A percentile compares a stretch with the other conserved stretches of the same genome.
Evolutionary conservation across 2,113 vertebrate genomes (phyloP).

Genomic region (Gallinago jamesoni): DNA sequence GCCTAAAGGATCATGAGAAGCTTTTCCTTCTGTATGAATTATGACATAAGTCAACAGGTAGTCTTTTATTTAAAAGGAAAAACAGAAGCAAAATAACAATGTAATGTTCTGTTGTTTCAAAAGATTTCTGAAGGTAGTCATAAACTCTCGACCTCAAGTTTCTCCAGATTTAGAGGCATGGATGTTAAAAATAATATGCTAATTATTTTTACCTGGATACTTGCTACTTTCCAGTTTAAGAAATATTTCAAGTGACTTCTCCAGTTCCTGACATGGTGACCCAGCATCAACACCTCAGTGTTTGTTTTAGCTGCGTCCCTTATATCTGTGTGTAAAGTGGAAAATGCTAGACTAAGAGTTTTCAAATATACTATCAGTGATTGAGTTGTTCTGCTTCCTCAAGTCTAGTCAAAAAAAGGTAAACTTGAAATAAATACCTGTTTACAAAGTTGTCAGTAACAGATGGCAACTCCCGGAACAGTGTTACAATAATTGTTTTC

Average conservation of each 20-base stretch:
- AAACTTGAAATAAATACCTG: not conserved
- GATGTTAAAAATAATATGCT: not conserved
- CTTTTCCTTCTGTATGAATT: not conserved
- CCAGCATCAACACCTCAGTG: not conserved
- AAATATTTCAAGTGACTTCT: not conserved
- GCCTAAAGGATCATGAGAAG: not conserved
- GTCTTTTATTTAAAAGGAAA: not conserved
- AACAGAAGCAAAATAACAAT: not conserved
- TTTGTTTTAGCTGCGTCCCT: not conserved
- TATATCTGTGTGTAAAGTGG: not conserved
- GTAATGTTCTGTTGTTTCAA: not conserved
- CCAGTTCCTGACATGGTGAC: not conserved
- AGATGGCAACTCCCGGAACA: not conserved
- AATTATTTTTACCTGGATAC: not conserved
- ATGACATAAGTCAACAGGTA: not conserved
- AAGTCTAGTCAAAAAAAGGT: not conserved
- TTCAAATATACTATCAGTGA: not conserved
- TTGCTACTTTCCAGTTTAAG: not conserved
- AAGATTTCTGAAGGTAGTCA: not conserved
- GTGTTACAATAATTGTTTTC: not conserved
- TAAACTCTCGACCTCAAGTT: not conserved
- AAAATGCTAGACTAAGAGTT: not conserved
- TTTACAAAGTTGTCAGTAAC: not conserved
- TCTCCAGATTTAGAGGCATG: not conserved
- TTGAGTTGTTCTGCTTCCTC: not conserved